Percentiles rank a stretch among this genome's conserved stretches.
Evolutionary conservation across 2,888 invertebrate genomes (phyloP).

Genomic region (Dicyrtomina minuta): DNA sequence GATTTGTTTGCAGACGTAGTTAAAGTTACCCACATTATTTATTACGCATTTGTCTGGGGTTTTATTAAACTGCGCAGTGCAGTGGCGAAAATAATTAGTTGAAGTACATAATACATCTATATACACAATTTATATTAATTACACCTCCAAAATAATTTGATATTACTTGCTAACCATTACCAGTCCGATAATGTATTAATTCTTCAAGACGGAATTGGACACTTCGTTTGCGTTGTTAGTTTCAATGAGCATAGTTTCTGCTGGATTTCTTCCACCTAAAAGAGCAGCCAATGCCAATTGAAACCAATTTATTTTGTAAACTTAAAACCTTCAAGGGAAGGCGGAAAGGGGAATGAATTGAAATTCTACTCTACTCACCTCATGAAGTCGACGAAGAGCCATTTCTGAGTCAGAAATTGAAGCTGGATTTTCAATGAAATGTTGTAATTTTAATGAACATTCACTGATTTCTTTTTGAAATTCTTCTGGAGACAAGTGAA

Average conservation of each 20-base stretch:
- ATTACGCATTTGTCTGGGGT: too few species aligned
- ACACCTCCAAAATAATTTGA: too few species aligned
- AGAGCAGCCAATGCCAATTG: neutral
- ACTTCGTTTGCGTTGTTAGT: too few species aligned
- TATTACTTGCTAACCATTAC: too few species aligned
- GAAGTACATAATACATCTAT: too few species aligned
- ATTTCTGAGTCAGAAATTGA: conserved; percentile 34
- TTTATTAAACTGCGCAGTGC: too few species aligned
- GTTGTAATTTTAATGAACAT: conserved; percentile 34
- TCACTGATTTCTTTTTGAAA: conserved; percentile 33
- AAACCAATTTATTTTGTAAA: neutral
- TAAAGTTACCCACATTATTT: too few species aligned
- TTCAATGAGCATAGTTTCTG: conserved; percentile 26
- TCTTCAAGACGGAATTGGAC: too few species aligned
- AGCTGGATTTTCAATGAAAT: conserved; percentile 37
- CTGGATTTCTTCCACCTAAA: conserved; percentile 38
- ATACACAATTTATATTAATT: too few species aligned
- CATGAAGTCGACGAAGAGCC: conserved; percentile 36
- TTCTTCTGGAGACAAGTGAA: conserved; percentile 27
- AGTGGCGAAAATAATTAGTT: too few species aligned
- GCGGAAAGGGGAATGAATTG: neutral
- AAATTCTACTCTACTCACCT: conserved; percentile 22
- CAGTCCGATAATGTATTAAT: too few species aligned
- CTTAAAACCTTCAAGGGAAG: neutral
- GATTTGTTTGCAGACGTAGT: too few species aligned